Conservation (phyloP, 2,888 invertebrate genomes). For the Drosophila paramelanica region DNA sequence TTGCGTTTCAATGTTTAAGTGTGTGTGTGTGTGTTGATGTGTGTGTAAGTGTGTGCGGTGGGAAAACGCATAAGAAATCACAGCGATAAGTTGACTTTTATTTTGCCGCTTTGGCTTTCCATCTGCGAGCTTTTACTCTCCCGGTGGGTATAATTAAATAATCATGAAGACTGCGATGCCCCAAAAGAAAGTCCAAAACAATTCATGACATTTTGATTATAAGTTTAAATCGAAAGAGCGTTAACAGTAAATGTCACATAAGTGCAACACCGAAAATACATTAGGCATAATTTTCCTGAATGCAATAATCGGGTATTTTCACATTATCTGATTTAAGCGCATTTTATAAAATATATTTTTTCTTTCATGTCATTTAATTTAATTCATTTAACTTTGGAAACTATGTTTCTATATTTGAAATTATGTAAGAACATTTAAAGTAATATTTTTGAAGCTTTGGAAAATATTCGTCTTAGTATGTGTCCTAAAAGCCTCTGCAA, state of each 20-base stretch:
- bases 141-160: conserved; percentile 56
- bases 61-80: conserved; percentile 66
- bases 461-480: neutral
- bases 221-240: neutral
- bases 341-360: too few relatives aligned
- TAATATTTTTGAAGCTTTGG: too few relatives aligned
- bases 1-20: conserved; percentile 35
- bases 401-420: too few relatives aligned
- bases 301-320: too few relatives aligned
- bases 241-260: too few relatives aligned
- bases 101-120: conserved; percentile 65
- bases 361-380: too few relatives aligned
- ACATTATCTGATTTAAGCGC: too few relatives aligned
- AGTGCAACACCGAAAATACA: too few relatives aligned
- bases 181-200: conserved; percentile 18
- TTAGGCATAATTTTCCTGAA: too few relatives aligned
- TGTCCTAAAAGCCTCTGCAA: too few relatives aligned
- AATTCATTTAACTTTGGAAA: too few relatives aligned
- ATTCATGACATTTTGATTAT: conserved; percentile 17
- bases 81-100: conserved; percentile 38
- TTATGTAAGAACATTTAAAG: too few relatives aligned
- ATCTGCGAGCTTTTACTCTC: conserved; percentile 57
- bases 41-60: conserved; percentile 26
- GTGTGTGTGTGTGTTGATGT: conserved; percentile 13
- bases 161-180: conserved; percentile 46